Conservation (phyloP, 2,797 vertebrate genomes). For the Spondyliosoma cantharus region DNA sequence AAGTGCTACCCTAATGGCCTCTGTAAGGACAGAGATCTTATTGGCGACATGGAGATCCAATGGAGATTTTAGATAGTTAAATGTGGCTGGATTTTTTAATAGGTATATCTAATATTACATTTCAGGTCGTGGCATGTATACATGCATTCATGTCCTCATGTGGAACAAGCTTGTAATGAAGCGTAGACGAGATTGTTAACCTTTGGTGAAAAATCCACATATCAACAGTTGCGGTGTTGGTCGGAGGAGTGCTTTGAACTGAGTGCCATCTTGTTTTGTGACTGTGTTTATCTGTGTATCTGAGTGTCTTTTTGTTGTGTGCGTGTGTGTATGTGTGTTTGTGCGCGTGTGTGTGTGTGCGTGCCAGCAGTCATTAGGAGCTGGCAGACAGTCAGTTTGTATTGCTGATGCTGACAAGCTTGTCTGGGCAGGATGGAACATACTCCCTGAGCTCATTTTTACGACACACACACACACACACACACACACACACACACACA, state of each 20-base stretch:
- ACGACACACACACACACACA: constrained; percentile 54
- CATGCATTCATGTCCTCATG: constrained; percentile 8
- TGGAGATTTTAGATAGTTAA: not conserved
- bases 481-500: constrained; percentile 52
- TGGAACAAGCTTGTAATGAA: constrained; percentile 38
- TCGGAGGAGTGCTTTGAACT: constrained; percentile 6
- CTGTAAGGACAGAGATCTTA: not conserved
- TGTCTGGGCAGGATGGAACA: constrained; percentile 55
- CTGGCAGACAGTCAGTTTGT: constrained; percentile 63
- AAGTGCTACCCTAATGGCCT: not conserved
- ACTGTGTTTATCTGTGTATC: constrained; percentile 41
- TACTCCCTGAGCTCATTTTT: constrained; percentile 67
- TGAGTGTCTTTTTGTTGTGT: constrained; percentile 25
- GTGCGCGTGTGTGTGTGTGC: constrained; percentile 28
- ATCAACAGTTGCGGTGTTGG: constrained; percentile 10
- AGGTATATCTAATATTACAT: constrained; percentile 4
- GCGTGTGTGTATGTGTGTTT: constrained; percentile 34
- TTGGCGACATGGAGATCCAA: not conserved
- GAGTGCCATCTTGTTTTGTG: constrained; percentile 34
- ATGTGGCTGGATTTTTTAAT: not conserved
- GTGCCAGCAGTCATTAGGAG: constrained; percentile 71
- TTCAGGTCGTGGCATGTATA: not conserved
- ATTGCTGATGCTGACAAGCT: constrained; percentile 69
- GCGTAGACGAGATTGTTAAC: constrained; percentile 12
- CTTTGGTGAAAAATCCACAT: constrained; percentile 16